Base-by-base conservation (phyloP, 2,797 vertebrate genomes). In the Cetoscarus ocellatus region DNA sequence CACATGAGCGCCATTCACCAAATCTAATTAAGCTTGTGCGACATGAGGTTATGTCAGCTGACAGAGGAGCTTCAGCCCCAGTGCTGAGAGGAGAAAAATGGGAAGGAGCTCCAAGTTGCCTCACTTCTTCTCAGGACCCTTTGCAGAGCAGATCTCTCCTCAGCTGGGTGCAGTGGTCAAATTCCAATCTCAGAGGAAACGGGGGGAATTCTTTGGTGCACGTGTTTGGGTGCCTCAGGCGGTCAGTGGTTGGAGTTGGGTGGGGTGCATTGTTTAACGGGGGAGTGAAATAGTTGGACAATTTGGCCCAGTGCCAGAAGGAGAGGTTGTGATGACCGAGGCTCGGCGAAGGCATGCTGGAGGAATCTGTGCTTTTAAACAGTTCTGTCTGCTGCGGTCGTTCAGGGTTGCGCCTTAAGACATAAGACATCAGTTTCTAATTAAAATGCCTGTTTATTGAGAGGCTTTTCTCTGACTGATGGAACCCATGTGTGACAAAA, bases 391-490 rank as follows among this genome's bases (percentile, higher is more conserved):
- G 6, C 63, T 73, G 59, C 18, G 11, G 63, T 57, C 34, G 3
- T 64, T 70, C 39, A 49, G 45, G 50, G 67, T 66, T 73, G 60
- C 12, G 61, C 47, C 52, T 64, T 53, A 35, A 86, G 75, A 76
- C 74, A 52, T 34, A 47, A 82, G 74, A 71, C 91, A 93, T 78
- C 74, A 75, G 84, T 77, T 91, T 82, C 73, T 65, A 84, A 90
- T 93, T 87, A 90, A 88, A 79, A 86, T 75, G 56, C 71, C 50
- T 83, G 67, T 85, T 91, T 84, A 81, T 86, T 91, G 61, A 83
- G 63, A 63, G 43, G 51, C 61, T 67, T 82, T 70, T 82, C 70
- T 63, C 43, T 56, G 69, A 55, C 59, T 89, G 80, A 91, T 88
- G 68, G 62, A 75, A 80, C 80, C 83, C 90, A 88, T 86, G 55